phyloP scores from a whole-genome alignment of 2,797 vertebrate genomes.

The Diceros bicornis region DNA sequence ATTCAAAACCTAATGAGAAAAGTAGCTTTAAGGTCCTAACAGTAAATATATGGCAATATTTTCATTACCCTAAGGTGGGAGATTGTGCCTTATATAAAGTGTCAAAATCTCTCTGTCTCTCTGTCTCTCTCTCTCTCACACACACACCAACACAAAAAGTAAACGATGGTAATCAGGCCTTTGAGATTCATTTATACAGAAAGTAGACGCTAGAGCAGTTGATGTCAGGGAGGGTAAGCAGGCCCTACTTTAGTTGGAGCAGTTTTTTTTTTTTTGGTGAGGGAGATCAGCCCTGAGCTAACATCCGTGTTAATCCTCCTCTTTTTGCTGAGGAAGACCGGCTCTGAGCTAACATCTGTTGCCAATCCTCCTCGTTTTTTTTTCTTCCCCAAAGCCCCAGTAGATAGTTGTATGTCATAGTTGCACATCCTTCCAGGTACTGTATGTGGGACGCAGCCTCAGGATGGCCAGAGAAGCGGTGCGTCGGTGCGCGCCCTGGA shows the following conservation, averaged over 20 bases:
- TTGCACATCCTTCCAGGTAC: no score
- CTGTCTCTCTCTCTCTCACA: background rate
- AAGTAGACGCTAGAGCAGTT: background rate
- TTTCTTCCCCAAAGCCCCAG: no score
- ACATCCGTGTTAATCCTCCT: no score
- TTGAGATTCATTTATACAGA: background rate
- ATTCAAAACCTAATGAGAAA: conserved; percentile 1
- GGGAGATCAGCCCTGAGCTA: no score
- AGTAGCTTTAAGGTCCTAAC: background rate
- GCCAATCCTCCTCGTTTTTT: no score
- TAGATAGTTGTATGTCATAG: no score
- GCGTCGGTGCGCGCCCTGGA: no score
- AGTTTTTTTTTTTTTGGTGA: no score
- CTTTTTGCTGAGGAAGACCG: no score
- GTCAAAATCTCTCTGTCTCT: background rate
- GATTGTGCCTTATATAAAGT: background rate
- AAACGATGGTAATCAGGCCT: background rate
- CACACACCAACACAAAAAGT: background rate
- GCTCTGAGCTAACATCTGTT: no score
- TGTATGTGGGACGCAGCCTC: no score
- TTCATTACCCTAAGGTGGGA: background rate
- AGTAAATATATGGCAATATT: background rate
- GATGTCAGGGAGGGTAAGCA: background rate
- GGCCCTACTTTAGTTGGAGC: background rate
- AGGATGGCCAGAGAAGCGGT: no score